Conservation (phyloP, 2,888 invertebrate species). For the Camptogramma bilineatum region DNA sequence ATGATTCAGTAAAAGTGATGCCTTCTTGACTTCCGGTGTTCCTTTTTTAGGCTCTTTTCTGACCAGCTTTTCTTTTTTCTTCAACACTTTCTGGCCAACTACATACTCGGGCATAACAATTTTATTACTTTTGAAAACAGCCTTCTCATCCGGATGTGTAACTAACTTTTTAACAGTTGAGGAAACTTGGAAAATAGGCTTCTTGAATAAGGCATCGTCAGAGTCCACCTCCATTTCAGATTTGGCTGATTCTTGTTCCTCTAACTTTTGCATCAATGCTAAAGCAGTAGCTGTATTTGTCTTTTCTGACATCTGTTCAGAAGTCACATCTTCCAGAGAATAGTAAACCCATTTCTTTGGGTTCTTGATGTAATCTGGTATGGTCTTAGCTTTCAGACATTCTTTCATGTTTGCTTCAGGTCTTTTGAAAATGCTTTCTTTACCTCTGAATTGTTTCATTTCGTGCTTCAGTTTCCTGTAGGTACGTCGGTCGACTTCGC, state of each 20-base stretch:
- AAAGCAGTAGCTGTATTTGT: conserved; percentile 92
- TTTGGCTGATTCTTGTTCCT: conserved; percentile 73
- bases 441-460: conserved; percentile 87
- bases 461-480: conserved; percentile 76
- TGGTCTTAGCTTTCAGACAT: conserved; percentile 79
- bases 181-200: conserved; percentile 72
- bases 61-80: conserved; percentile 71
- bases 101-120: conserved; percentile 93
- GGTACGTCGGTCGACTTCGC: conserved; percentile 65
- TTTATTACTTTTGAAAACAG: conserved; percentile 88
- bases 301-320: conserved; percentile 91
- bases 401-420: conserved; percentile 88
- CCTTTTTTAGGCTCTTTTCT: conserved; percentile 45
- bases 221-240: conserved; percentile 58
- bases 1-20: conserved; percentile 76
- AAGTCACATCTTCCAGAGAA: conserved; percentile 90
- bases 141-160: conserved; percentile 53
- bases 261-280: conserved; percentile 89
- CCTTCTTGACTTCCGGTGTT: conserved; percentile 53
- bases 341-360: conserved; percentile 94
- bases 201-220: conserved; percentile 70
- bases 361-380: conserved; percentile 86
- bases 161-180: conserved; percentile 60
- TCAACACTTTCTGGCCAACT: conserved; percentile 86
- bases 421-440: conserved; percentile 92